Conservation (phyloP, 2,113 vertebrate species). For the Sebastes schlegelii region DNA sequence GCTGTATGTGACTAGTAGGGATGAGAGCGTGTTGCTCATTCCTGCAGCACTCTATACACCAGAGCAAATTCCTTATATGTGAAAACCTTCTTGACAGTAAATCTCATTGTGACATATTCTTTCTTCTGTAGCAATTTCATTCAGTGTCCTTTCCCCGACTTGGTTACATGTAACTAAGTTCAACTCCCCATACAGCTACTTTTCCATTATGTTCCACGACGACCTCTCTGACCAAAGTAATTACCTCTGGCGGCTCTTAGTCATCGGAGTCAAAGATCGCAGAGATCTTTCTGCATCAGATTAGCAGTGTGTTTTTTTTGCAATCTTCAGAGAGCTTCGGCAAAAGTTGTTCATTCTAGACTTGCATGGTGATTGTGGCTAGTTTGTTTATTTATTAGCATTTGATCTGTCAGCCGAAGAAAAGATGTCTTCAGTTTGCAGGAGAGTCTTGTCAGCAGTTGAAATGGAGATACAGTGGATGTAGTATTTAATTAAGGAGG, state of each 20-base stretch:
- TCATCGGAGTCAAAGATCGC: conserved; percentile 62
- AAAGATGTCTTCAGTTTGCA: conserved; percentile 69
- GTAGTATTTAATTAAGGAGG: conserved; percentile 79
- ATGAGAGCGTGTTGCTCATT: too few species aligned
- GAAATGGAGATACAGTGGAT: conserved; percentile 72
- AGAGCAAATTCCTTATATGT: neutral
- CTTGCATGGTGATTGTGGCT: conserved; percentile 44
- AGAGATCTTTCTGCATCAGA: conserved; percentile 68
- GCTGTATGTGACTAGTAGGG: too few species aligned
- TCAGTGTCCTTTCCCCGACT: conserved; percentile 22
- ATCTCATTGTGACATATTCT: neutral
- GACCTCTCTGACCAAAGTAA: conserved; percentile 77
- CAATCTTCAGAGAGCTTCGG: conserved; percentile 42
- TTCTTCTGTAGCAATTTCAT: conserved; percentile 13
- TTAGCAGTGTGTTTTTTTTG: conserved; percentile 54
- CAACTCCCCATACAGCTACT: conserved; percentile 59
- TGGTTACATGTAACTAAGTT: conserved; percentile 58
- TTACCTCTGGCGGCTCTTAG: conserved; percentile 69
- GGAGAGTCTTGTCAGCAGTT: conserved; percentile 69
- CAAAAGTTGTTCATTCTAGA: conserved; percentile 51
- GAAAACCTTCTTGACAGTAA: neutral
- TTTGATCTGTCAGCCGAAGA: conserved; percentile 65
- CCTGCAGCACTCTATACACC: neutral
- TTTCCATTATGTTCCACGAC: conserved; percentile 64
- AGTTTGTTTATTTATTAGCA: conserved; percentile 75